These are phyloP conservation scores for Lordiphosa stackelbergi DNA, from an alignment of 1,140 invertebrate species.

Conservation along the genomic window DNA sequence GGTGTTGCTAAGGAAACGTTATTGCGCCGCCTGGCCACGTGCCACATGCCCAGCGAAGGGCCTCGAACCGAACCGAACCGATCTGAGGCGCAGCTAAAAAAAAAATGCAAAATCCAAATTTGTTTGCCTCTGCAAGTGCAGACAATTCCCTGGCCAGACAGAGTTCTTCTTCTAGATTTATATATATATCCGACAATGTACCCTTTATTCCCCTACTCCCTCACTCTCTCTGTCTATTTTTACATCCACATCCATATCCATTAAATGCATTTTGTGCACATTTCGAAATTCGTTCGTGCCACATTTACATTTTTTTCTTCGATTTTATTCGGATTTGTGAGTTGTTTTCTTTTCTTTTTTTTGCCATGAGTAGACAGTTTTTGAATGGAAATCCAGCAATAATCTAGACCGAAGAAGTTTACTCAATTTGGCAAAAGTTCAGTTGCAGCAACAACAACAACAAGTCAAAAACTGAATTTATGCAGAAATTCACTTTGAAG, in stretches of 20 bases:
- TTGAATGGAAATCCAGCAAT: slow-evolving; percentile 29
- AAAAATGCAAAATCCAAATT: slow-evolving; percentile 59
- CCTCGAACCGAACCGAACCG: slow-evolving; percentile 17
- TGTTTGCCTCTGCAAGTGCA: slow-evolving; percentile 55
- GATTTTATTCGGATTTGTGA: slow-evolving; percentile 30
- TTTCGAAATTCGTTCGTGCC: slow-evolving; percentile 64
- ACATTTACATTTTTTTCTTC: slow-evolving; percentile 65
- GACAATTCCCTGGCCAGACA: slow-evolving; percentile 47
- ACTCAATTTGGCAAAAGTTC: slow-evolving; percentile 39
- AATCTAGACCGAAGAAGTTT: slow-evolving; percentile 25
- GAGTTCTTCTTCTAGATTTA: slow-evolving; percentile 21
- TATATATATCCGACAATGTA: slow-evolving; percentile 38
- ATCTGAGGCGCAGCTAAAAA: slow-evolving; percentile 14
- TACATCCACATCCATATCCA: slow-evolving; percentile 52
- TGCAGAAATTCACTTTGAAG: slow-evolving; percentile 5
- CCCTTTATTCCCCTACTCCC: slow-evolving; percentile 27
- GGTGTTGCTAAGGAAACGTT: slow-evolving; percentile 29
- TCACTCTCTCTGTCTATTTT: slow-evolving; percentile 52
- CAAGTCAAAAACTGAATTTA: slow-evolving; percentile 4
- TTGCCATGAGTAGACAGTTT: slow-evolving; percentile 60
- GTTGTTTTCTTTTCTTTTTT: slow-evolving; percentile 31
- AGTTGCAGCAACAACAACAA: slow-evolving; percentile 19
- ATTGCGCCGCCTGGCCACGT: slow-evolving; percentile 34
- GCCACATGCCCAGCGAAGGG: slow-evolving; percentile 25
- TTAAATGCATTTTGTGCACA: slow-evolving; percentile 72